Evolutionary conservation across 2,113 vertebrate genomes (phyloP).

Genomic region (Xenopus borealis): DNA sequence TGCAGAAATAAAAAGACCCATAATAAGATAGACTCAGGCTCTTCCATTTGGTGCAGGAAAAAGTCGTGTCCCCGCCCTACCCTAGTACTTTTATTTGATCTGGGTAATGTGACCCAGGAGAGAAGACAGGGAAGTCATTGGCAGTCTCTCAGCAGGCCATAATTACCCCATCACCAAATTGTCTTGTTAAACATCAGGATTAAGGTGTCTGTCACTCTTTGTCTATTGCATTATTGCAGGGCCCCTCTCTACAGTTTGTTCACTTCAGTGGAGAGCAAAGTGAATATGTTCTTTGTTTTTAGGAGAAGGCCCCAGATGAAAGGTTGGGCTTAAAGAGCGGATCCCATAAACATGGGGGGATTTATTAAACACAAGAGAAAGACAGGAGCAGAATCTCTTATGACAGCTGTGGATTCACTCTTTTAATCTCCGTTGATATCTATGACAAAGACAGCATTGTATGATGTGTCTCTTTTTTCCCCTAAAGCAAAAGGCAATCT

Average conservation of each 20-base stretch:
- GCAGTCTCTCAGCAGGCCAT: slow-evolving; percentile 17
- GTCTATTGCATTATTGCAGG: slow-evolving; percentile 12
- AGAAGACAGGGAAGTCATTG: background rate
- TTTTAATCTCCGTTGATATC: slow-evolving; percentile 40
- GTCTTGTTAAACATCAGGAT: slow-evolving; percentile 23
- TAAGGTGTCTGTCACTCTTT: slow-evolving; percentile 21
- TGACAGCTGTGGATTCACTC: slow-evolving; percentile 32
- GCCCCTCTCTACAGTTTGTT: background rate
- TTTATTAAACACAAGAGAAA: slow-evolving; percentile 32
- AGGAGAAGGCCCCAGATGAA: slow-evolving; percentile 53
- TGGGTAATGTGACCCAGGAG: slow-evolving; percentile 1
- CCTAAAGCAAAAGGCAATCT: slow-evolving; percentile 14
- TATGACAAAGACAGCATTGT: slow-evolving; percentile 38
- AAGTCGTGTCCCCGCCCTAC: background rate
- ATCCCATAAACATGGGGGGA: slow-evolving; percentile 25
- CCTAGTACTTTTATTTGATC: background rate
- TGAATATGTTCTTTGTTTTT: background rate
- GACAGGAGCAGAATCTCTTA: slow-evolving; percentile 35
- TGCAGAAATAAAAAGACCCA: too few relatives aligned
- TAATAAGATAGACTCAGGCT: too few relatives aligned
- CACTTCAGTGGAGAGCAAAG: slow-evolving; percentile 16
- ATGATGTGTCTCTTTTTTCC: slow-evolving; percentile 26
- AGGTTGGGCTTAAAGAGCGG: slow-evolving; percentile 3
- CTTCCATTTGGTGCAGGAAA: too few relatives aligned
- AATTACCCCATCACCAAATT: slow-evolving; percentile 13